Percentiles rank a stretch among this genome's conserved stretches.
Conservation (phyloP, 37 sponge, comb jelly and placozoan species). For the Diacarnus erythraeanus region DNA sequence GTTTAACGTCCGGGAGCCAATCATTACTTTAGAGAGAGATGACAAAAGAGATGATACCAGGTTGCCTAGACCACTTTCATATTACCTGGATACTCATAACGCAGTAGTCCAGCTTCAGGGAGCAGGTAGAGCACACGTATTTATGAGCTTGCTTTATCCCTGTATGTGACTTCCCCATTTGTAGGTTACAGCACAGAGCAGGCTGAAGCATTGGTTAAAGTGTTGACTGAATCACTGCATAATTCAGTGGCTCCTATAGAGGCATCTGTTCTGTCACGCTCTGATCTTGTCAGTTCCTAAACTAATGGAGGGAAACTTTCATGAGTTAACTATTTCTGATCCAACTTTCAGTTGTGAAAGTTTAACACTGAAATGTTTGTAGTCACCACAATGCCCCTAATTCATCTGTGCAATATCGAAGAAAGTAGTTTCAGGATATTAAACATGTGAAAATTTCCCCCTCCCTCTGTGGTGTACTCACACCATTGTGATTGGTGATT, state of each 20-base stretch:
- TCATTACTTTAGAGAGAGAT: no score
- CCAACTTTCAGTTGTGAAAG: no score
- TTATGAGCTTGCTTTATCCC: background rate
- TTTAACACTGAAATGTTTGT: no score
- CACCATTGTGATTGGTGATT: background rate
- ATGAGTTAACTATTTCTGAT: no score
- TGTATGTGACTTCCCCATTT: background rate
- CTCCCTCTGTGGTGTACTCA: no score
- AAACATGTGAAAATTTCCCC: background rate
- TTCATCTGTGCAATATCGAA: no score
- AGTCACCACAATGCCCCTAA: no score
- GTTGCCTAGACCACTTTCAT: background rate
- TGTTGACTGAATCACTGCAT: background rate
- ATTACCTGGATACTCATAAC: slow-evolving; percentile 38
- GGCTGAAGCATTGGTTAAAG: slow-evolving; percentile 25
- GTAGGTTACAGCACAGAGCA: slow-evolving; percentile 27
- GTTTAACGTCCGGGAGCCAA: no score
- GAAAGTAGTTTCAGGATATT: background rate
- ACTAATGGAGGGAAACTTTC: no score
- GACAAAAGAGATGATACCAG: background rate
- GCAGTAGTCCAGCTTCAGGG: slow-evolving; percentile 9
- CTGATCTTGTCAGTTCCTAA: slow-evolving; percentile 48
- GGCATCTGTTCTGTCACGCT: slow-evolving; percentile 8
- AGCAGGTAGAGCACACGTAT: no score
- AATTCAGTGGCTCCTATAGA: background rate